These are phyloP conservation scores for Exaiptasia diaphana DNA, from an alignment of 64 coral and sea anemone species.

Conservation along the genomic window DNA sequence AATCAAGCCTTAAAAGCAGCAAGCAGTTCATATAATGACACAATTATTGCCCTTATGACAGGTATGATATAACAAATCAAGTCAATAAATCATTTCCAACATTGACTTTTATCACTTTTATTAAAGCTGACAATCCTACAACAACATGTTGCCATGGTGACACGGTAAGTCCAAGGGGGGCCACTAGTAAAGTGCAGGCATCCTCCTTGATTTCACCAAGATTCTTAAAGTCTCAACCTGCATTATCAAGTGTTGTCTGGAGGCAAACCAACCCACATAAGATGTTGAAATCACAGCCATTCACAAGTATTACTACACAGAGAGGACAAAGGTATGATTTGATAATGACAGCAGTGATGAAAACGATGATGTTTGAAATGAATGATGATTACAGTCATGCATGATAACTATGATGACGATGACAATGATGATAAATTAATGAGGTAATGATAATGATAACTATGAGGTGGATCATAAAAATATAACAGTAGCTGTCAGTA, in stretches of 20 bases:
- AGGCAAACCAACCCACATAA: neutral
- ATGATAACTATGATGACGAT: too few relatives aligned
- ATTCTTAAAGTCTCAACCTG: slow-evolving; percentile 54
- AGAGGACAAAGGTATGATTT: neutral
- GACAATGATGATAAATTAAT: too few relatives aligned
- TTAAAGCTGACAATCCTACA: slow-evolving; percentile 54
- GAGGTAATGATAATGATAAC: too few relatives aligned
- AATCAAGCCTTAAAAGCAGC: slow-evolving; percentile 82
- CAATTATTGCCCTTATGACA: slow-evolving; percentile 70
- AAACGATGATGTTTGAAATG: too few relatives aligned
- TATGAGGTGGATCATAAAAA: too few relatives aligned
- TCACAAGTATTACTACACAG: neutral
- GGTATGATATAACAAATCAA: slow-evolving; percentile 15
- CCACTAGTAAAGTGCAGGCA: neutral
- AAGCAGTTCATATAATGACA: slow-evolving; percentile 82
- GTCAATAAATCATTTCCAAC: neutral
- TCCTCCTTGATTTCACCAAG: slow-evolving; percentile 44
- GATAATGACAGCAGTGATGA: too few relatives aligned
- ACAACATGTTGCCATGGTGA: slow-evolving; percentile 30
- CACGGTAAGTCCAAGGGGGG: neutral
- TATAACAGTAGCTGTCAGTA: too few relatives aligned
- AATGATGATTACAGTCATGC: too few relatives aligned
- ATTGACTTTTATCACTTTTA: neutral
- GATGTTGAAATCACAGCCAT: slow-evolving; percentile 1
- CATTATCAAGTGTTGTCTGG: neutral